Evolutionary conservation across 2,888 invertebrate species (phyloP), one percentile per base, ranked within the genome.

Genomic region (Lumbricus terrestris): DNA sequence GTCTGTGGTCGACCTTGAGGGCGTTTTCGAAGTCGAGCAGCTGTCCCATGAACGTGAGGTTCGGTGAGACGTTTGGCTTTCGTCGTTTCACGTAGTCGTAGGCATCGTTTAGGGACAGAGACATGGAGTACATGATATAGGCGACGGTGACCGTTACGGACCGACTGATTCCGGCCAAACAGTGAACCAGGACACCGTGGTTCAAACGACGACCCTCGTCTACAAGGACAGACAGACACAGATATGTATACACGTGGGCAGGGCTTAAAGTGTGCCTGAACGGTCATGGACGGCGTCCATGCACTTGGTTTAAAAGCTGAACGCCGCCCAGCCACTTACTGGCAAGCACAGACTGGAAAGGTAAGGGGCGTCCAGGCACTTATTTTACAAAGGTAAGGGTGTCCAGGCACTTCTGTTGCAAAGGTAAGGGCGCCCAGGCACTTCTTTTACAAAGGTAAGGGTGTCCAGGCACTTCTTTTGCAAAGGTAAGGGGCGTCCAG

Each of bases 21-120:
- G 88, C 47, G 40, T 47, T 88, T 33, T 88, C 88, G 88, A 42
- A 88, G 88, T 88, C 88, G 35, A 88, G 37, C 94, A 99, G 96
- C 95, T 99, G 98, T 92, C 98, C 97, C 98, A 99, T 98, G 95
- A 99, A 99, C 96, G 98, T 98, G 96, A 99, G 98, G 96, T 99
- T 99, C 92, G 99, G 98, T 92, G 98, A 98, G 93, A 99, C 97
- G 96, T 98, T 98, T 88, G 98, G 97, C 95, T 99, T 99, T 94
- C 98, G 97, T 93, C 96, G 96, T 94, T 98, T 97, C 93, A 99
- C 98, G 95, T 98, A 96, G 95, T 98, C 98, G 96, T 98, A 99
- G 92, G 98, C 98, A 95, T 98, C 98, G 95, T 99, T 98, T 94
- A 99, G 96, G 93, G 97, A 96, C 93, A 98, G 96, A 92, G 96